Evolutionary conservation across 1,140 invertebrate species (phyloP).

Genomic region (Neodiprion virginianus): DNA sequence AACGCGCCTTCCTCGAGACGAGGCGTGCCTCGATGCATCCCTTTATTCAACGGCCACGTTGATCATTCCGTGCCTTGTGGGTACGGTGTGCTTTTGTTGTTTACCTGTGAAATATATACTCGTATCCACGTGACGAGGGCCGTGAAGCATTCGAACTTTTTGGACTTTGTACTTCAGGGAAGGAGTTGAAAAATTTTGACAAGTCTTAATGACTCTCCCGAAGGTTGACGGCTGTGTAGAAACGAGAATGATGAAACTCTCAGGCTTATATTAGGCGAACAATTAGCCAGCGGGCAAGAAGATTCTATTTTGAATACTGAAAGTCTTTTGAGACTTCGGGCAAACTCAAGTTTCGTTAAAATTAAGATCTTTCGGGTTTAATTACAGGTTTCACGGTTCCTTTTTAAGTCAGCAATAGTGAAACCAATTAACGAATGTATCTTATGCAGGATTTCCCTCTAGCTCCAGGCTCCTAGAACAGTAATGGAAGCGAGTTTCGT

Average conservation of each 20-base stretch:
- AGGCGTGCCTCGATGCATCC: background rate
- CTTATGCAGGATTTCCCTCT: too few relatives aligned
- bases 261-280: background rate
- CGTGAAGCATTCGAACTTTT: background rate
- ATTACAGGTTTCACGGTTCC: background rate
- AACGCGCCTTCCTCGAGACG: background rate
- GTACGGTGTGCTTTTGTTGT: background rate
- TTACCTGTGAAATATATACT: too few relatives aligned
- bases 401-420: background rate
- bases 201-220: background rate
- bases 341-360: background rate
- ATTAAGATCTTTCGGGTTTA: background rate
- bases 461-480: background rate
- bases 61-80: background rate
- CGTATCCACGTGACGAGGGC: too few relatives aligned
- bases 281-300: background rate
- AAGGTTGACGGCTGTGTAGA: background rate
- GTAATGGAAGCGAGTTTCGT: background rate
- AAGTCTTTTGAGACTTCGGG: background rate
- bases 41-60: conserved; percentile 12
- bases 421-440: background rate
- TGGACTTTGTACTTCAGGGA: background rate
- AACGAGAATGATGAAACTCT: background rate
- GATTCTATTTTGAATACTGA: background rate
- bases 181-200: background rate